These are phyloP conservation scores for Leptinotarsa undecemlineata DNA, from an alignment of 1,140 invertebrate species.

Conservation along the genomic window DNA sequence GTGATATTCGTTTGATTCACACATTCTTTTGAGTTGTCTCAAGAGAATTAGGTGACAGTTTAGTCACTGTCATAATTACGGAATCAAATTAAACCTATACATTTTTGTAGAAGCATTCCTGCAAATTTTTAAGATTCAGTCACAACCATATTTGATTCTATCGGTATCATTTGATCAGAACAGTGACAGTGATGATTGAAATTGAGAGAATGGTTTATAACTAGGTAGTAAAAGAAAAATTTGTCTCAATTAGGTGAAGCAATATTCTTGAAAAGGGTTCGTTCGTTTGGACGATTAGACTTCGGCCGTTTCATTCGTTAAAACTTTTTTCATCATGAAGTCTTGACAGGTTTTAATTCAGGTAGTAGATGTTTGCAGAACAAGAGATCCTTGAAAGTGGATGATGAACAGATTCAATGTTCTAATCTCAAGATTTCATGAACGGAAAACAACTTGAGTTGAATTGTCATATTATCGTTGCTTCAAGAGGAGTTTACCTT, in stretches of 20 bases:
- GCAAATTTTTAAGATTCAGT: too few relatives aligned
- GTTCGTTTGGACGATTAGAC: conserved; percentile 31
- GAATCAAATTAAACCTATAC: too few relatives aligned
- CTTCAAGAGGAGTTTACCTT: background rate
- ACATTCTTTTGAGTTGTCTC: too few relatives aligned
- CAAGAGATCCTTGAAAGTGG: background rate
- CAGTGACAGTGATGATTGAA: too few relatives aligned
- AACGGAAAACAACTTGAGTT: conserved; percentile 7
- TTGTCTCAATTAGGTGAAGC: conserved; percentile 29
- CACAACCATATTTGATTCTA: too few relatives aligned
- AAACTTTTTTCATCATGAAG: conserved; percentile 17
- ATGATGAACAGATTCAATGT: conserved; percentile 9
- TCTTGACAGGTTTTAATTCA: conserved; percentile 11
- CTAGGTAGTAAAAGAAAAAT: too few relatives aligned
- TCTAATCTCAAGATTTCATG: background rate
- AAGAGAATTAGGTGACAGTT: too few relatives aligned
- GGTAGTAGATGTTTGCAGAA: conserved; percentile 8
- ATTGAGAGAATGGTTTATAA: too few relatives aligned
- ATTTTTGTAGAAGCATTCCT: too few relatives aligned
- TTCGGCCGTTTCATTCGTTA: conserved; percentile 24
- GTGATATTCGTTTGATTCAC: too few relatives aligned
- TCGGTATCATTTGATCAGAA: too few relatives aligned
- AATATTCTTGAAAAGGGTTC: conserved; percentile 25
- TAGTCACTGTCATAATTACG: too few relatives aligned
- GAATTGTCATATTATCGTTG: background rate